phyloP scores from a whole-genome alignment of 2,113 vertebrate species.

The Osmerus eperlanus region DNA sequence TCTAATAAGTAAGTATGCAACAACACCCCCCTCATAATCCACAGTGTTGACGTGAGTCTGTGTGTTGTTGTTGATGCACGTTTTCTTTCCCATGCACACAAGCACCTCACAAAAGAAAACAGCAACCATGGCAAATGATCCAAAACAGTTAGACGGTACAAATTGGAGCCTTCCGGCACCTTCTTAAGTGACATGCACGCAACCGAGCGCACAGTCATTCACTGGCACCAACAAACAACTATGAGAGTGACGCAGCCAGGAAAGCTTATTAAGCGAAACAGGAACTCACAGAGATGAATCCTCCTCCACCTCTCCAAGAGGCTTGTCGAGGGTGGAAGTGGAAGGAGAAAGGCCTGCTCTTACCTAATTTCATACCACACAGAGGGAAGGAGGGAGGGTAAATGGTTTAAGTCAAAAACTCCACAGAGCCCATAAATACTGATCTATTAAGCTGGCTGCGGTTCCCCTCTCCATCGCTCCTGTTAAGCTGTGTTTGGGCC shows the following conservation, averaged over 20 bases:
- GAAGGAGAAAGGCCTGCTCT: conserved; percentile 31
- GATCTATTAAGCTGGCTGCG: conserved; percentile 43
- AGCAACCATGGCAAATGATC: no score
- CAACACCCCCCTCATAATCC: no score
- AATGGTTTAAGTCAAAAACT: conserved; percentile 43
- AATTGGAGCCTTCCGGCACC: not conserved
- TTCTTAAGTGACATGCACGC: not conserved
- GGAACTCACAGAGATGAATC: conserved; percentile 41
- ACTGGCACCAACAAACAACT: conserved; percentile 45
- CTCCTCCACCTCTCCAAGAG: conserved; percentile 43
- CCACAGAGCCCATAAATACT: conserved; percentile 53
- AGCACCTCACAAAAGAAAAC: no score
- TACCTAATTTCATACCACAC: conserved; percentile 48
- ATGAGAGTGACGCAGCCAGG: conserved; percentile 28
- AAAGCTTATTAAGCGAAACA: conserved; percentile 38
- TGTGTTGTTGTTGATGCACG: no score
- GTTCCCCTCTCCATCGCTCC: conserved; percentile 6
- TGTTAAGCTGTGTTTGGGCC: conserved; percentile 16
- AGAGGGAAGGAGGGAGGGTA: conserved; percentile 32
- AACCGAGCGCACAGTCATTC: conserved; percentile 38
- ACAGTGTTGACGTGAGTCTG: no score
- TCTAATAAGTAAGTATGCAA: no score
- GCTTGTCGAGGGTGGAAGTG: conserved; percentile 43
- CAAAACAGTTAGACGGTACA: no score
- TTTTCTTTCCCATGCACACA: no score